Evolutionary conservation across 2,888 invertebrate species (phyloP).

Genomic region (Tipula confusa): DNA sequence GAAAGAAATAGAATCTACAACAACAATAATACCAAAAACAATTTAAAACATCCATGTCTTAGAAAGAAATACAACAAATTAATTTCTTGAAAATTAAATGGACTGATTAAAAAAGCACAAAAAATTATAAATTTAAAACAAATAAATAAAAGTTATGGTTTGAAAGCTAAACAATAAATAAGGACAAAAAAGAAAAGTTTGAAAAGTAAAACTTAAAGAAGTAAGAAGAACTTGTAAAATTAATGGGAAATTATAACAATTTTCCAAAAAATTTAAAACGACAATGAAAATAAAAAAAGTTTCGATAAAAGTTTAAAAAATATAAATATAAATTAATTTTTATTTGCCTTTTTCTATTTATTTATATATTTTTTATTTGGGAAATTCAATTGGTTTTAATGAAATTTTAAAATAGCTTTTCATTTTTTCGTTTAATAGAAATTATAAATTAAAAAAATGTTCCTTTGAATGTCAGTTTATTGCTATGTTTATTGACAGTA

Average conservation of each 20-base stretch:
- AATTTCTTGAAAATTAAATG: conserved; percentile 5
- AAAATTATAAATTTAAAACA: not conserved
- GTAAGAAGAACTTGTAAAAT: not conserved
- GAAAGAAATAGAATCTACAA: not conserved
- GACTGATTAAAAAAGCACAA: conserved; percentile 25
- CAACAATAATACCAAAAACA: not conserved
- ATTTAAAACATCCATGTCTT: not conserved
- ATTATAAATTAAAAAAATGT: not conserved
- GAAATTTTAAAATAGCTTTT: not conserved
- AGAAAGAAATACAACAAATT: not conserved
- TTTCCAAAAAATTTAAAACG: not conserved
- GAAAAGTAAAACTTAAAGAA: not conserved
- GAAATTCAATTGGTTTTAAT: not conserved
- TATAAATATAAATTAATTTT: not conserved
- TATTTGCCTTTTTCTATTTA: not conserved
- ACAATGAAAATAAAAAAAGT: not conserved
- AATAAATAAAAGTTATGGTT: conserved; percentile 21
- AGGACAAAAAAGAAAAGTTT: conserved; percentile 13
- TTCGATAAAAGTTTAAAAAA: not conserved
- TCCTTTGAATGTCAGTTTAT: not conserved
- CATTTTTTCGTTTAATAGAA: not conserved
- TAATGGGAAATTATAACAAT: not conserved
- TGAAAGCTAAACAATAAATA: conserved; percentile 3
- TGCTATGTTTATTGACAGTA: not conserved
- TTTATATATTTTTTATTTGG: not conserved